Conservation (phyloP, 2,113 vertebrate genomes). For the Ellobius talpinus region DNA sequence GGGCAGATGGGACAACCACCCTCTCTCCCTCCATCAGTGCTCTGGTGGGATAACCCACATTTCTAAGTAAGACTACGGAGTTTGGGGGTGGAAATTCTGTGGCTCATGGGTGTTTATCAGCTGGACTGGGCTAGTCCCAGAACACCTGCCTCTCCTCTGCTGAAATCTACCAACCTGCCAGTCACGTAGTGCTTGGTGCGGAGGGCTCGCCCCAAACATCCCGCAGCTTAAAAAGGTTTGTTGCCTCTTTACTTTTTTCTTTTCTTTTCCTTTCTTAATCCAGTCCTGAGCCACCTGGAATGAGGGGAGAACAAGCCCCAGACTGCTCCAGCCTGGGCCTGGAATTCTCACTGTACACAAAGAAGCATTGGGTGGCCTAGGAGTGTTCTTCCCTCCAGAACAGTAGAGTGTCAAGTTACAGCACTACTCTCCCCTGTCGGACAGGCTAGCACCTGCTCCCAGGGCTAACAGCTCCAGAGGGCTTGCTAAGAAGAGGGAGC, state of each 20-base stretch:
- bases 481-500: neutral
- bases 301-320: rapidly evolving
- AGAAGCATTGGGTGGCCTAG: neutral
- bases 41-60: neutral
- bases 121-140: rapidly evolving
- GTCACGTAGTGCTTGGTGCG: neutral
- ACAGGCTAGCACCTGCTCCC: neutral
- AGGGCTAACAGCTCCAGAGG: neutral
- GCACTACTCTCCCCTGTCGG: neutral
- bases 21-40: neutral
- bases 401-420: neutral
- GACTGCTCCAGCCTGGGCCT: neutral
- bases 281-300: neutral
- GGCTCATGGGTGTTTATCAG: neutral
- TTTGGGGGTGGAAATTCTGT: rapidly evolving
- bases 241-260: neutral
- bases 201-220: neutral
- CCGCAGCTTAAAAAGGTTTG: neutral
- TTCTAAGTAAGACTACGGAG: neutral
- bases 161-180: neutral
- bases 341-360: neutral
- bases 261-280: too few relatives aligned
- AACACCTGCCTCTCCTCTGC: neutral
- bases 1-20: rapidly evolving
- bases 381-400: neutral